Evolutionary conservation across 2,888 invertebrate species (phyloP).

Genomic region (Folsomia manolachei): DNA sequence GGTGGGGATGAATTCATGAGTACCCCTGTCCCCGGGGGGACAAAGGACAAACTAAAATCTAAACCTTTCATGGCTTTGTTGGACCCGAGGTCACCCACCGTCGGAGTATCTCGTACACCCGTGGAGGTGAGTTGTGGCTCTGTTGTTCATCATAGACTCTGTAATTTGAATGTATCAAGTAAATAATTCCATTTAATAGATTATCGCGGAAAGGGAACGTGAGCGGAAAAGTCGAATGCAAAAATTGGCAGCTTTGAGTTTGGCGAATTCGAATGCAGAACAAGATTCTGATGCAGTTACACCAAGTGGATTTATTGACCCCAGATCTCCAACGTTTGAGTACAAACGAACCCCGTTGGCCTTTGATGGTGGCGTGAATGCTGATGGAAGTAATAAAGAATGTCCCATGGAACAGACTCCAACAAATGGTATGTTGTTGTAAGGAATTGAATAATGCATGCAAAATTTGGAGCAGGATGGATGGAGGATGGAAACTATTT

Average conservation of each 20-base stretch:
- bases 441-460: no score
- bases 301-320: constrained; percentile 35
- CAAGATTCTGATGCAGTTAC: constrained; percentile 17
- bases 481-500: no score
- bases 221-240: constrained; percentile 18
- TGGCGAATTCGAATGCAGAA: neutral
- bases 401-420: no score
- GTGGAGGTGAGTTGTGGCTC: constrained; percentile 30
- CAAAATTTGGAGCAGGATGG: no score
- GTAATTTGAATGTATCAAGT: no score
- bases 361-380: neutral
- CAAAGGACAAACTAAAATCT: neutral
- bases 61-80: constrained; percentile 22
- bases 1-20: neutral
- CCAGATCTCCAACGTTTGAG: constrained; percentile 41
- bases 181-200: constrained; percentile 17
- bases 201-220: constrained; percentile 29
- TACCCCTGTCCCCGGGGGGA: neutral
- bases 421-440: no score
- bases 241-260: constrained; percentile 16
- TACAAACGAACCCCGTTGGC: constrained; percentile 44
- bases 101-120: constrained; percentile 43
- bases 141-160: no score
- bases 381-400: neutral
- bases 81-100: constrained; percentile 44